These are phyloP conservation scores for Noturus placidus DNA, from an alignment of 2,113 vertebrate species.

Conservation along the genomic window DNA sequence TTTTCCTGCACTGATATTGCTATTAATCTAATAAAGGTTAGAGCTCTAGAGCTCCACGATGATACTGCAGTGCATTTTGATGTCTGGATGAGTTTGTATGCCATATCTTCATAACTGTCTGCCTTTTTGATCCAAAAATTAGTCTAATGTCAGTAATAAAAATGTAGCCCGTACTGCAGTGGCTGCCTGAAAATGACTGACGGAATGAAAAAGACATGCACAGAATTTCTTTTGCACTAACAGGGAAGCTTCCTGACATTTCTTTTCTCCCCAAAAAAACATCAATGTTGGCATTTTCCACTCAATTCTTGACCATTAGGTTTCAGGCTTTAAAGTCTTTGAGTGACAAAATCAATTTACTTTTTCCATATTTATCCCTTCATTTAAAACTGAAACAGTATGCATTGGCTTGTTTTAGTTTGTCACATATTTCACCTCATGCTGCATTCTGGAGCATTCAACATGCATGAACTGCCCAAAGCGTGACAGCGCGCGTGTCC, in stretches of 20 bases:
- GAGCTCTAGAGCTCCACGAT: neutral
- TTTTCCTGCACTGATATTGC: conserved; percentile 20
- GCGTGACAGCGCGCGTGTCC: too few relatives aligned
- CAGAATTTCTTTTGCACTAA: conserved; percentile 50
- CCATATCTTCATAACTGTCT: conserved; percentile 25
- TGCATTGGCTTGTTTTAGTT: conserved; percentile 6
- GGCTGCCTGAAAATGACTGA: conserved; percentile 41
- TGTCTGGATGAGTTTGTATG: conserved; percentile 24
- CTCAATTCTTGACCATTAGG: conserved; percentile 44
- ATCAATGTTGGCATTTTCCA: conserved; percentile 56
- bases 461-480: too few relatives aligned
- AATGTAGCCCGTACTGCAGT: conserved; percentile 32
- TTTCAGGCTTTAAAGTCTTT: conserved; percentile 33
- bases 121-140: conserved; percentile 35
- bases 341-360: conserved; percentile 33
- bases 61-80: conserved; percentile 28
- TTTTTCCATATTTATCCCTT: conserved; percentile 23
- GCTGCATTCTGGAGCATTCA: too few relatives aligned
- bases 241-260: conserved; percentile 51
- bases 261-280: conserved; percentile 41
- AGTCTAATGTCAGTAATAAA: conserved; percentile 45
- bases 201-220: conserved; percentile 46
- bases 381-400: conserved; percentile 21
- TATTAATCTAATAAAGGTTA: conserved; percentile 42
- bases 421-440: too few relatives aligned